Percentiles rank a stretch among this genome's conserved stretches.
phyloP scores from a whole-genome alignment of 2,797 vertebrate species.

The Phrynocephalus vlangalii region DNA sequence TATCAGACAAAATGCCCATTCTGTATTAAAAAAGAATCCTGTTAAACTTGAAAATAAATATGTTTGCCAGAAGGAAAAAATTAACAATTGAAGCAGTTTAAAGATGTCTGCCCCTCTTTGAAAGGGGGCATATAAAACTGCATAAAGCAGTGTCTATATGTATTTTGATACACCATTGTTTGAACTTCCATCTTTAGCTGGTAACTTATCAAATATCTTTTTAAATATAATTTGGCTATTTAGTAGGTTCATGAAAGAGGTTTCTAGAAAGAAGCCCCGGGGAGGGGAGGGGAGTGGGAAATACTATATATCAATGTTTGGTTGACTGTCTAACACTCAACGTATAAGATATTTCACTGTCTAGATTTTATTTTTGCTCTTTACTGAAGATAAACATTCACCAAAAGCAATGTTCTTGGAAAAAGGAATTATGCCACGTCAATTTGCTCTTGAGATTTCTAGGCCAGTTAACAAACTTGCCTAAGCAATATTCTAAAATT shows the following conservation, averaged over 20 bases:
- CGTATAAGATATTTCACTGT: constrained; percentile 83
- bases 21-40: constrained; percentile 82
- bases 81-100: constrained; percentile 71
- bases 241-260: constrained; percentile 70
- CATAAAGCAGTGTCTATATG: constrained; percentile 74
- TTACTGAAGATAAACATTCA: constrained; percentile 91
- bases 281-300: constrained; percentile 38
- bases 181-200: constrained; percentile 87
- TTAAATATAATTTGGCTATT: constrained; percentile 71
- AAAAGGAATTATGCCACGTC: constrained; percentile 62
- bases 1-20: constrained; percentile 65
- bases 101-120: constrained; percentile 79
- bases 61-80: constrained; percentile 79
- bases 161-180: constrained; percentile 92
- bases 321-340: constrained; percentile 87
- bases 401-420: constrained; percentile 74
- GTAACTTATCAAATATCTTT: constrained; percentile 72
- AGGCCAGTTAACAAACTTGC: constrained; percentile 66
- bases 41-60: constrained; percentile 89
- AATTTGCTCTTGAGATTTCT: constrained; percentile 62
- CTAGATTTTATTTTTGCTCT: constrained; percentile 85
- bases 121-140: constrained; percentile 82
- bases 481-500: constrained; percentile 65
- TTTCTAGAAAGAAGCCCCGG: constrained; percentile 70
- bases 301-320: constrained; percentile 80